Evolutionary conservation across 1,140 invertebrate species (phyloP), one percentile per base, ranked within the genome.

Genomic region (Drosophila ambigua): DNA sequence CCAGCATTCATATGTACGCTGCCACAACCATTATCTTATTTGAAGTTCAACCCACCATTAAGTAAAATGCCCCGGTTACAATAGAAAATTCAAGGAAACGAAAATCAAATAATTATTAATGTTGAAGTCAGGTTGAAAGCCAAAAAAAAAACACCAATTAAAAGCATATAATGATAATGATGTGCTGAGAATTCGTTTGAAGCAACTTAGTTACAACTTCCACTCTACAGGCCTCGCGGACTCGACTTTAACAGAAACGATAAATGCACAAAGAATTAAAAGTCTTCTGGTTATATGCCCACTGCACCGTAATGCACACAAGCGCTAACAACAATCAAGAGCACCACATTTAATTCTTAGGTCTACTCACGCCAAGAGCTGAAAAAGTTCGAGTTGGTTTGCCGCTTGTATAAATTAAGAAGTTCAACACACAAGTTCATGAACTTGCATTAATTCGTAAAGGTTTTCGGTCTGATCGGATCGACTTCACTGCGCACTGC

Each of bases 121-220:
- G 20, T 20, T 20, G 55, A 43, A 76, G 72, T 76, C 62, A 65
- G 67, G 62, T 55, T 53, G 67, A 77, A 61, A 58, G 53, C 44
- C 69, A 87, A 24, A 20, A 87, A 75, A 82, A 75, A 79, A 88
- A 88, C 75, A 87, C 67, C 83, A 87, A 87, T 87, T 87, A 87
- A 87, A 87, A 77, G 79, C 75, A 87, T 72, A 88, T 87, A 88
- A 87, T 83, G 82, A 85, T 87, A 87, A 85, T 85, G 82, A 87
- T 87, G 82, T 87, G 82, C 83, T 75, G 83, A 87, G 88, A 88
- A 88, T 83, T 88, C 82, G 79, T 87, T 85, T 77, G 78, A 63
- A 82, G 82, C 79, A 88, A 87, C 75, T 88, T 83, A 87, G 88
- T 85, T 85, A 87, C 83, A 87, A 87, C 83, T 87, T 87, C 83